Conservation (phyloP, 2,113 vertebrate species). For the Oryzias woworae region DNA sequence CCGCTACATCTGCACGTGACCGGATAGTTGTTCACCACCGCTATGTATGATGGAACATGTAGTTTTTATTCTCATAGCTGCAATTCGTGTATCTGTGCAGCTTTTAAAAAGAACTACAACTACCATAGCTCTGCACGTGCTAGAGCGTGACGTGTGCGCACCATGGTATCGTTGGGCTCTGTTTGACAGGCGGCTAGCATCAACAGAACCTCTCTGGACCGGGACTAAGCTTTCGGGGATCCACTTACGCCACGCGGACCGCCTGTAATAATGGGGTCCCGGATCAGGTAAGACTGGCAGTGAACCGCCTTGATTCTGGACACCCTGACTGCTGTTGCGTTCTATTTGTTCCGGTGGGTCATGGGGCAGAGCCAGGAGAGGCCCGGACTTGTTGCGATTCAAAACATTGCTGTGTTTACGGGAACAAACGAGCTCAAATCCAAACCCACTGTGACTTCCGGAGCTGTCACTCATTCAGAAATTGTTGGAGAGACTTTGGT, state of each 20-base stretch:
- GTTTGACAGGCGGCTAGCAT: slow-evolving; percentile 61
- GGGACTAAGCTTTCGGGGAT: slow-evolving; percentile 25
- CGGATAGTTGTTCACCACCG: not conserved
- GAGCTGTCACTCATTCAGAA: no score
- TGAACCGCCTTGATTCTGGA: no score
- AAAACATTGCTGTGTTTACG: slow-evolving; percentile 9
- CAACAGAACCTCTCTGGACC: slow-evolving; percentile 45
- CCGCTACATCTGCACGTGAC: slow-evolving; percentile 27
- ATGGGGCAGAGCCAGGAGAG: slow-evolving; percentile 18
- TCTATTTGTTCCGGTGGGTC: slow-evolving; percentile 23
- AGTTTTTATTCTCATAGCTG: slow-evolving; percentile 18
- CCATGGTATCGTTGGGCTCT: slow-evolving; percentile 60
- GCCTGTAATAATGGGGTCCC: slow-evolving; percentile 72
- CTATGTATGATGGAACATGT: slow-evolving; percentile 55
- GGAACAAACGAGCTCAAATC: not conserved
- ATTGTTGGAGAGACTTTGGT: no score
- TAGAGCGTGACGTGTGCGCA: slow-evolving; percentile 50
- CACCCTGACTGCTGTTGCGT: no score
- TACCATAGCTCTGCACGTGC: slow-evolving; percentile 41
- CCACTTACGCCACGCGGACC: not conserved
- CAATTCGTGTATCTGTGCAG: no score
- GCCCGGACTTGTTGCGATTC: slow-evolving; percentile 74
- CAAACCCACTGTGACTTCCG: no score
- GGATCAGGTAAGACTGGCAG: slow-evolving; percentile 74
- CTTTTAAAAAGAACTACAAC: slow-evolving; percentile 47